A percentile compares a stretch with the other conserved stretches of the same genome.
phyloP scores from a whole-genome alignment of 2,113 vertebrate genomes.

The Sciurus niger region DNA sequence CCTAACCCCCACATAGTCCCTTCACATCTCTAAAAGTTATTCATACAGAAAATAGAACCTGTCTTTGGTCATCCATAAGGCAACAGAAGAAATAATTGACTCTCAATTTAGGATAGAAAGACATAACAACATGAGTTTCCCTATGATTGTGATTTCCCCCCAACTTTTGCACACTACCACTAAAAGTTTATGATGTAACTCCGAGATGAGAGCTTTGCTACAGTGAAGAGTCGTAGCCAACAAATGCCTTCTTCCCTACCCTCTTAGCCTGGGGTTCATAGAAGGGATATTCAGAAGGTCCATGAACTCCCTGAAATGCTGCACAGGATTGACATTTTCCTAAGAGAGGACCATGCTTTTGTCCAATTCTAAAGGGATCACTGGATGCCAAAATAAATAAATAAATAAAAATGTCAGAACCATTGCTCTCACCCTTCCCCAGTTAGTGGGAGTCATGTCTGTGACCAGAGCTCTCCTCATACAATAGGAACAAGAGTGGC shows the following conservation, averaged over 20 bases:
- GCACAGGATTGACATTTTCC: background rate
- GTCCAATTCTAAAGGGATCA: background rate
- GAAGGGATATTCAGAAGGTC: background rate
- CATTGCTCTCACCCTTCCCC: background rate
- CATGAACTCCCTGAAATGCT: background rate
- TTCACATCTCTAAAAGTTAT: background rate
- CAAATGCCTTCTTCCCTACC: background rate
- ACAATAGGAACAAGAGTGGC: background rate
- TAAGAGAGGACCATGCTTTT: background rate
- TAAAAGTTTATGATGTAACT: background rate
- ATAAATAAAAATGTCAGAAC: background rate
- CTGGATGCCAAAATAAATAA: too few relatives aligned
- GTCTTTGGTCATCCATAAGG: background rate
- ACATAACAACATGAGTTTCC: background rate
- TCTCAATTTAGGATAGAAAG: background rate
- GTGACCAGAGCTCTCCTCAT: background rate
- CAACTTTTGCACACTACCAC: rapidly evolving
- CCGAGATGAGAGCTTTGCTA: background rate
- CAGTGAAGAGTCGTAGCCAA: background rate
- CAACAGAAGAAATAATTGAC: background rate
- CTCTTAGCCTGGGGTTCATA: background rate
- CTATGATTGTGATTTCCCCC: rapidly evolving
- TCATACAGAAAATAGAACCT: background rate
- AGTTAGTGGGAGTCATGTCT: background rate
- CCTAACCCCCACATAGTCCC: background rate